A percentile compares a stretch with the other conserved stretches of the same genome.
Conservation (phyloP, 2,113 vertebrate species). For the Aix galericulata region DNA sequence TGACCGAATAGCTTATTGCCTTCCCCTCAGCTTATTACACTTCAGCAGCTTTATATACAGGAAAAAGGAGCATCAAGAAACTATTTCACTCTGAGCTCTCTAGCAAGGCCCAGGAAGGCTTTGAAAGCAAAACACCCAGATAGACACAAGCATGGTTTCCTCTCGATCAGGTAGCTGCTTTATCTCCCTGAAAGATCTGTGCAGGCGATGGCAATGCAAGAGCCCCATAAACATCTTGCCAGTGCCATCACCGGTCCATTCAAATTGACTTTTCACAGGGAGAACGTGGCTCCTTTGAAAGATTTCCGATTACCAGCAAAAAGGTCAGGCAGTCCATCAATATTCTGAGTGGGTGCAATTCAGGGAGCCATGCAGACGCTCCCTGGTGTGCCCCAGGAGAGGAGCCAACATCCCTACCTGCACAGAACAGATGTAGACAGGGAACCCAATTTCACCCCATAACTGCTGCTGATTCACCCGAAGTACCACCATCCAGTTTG, state of each 20-base stretch:
- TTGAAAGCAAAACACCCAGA: not conserved
- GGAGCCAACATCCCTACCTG: not conserved
- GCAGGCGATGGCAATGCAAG: not conserved
- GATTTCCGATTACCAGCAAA: not conserved
- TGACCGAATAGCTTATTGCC: conserved; percentile 10
- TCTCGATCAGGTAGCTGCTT: not conserved
- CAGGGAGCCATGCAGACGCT: not conserved
- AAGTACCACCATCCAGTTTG: rapidly evolving
- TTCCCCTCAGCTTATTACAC: not conserved
- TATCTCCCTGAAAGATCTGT: not conserved
- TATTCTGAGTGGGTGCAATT: rapidly evolving
- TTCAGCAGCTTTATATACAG: not conserved
- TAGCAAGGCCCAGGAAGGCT: rapidly evolving
- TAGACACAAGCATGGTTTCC: not conserved
- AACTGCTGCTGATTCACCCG: rapidly evolving
- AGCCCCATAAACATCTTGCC: not conserved
- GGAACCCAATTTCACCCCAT: rapidly evolving
- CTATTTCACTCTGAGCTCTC: not conserved
- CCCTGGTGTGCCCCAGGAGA: not conserved
- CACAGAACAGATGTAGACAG: rapidly evolving
- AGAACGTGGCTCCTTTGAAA: not conserved
- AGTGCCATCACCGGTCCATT: not conserved
- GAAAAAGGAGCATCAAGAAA: not conserved
- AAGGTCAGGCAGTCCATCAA: not conserved
- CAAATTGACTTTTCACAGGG: not conserved